Evolutionary conservation across 1,140 invertebrate genomes (phyloP), one percentile per base, ranked within the genome.

Genomic region (Hermatobates lingyangjiaoensis): DNA sequence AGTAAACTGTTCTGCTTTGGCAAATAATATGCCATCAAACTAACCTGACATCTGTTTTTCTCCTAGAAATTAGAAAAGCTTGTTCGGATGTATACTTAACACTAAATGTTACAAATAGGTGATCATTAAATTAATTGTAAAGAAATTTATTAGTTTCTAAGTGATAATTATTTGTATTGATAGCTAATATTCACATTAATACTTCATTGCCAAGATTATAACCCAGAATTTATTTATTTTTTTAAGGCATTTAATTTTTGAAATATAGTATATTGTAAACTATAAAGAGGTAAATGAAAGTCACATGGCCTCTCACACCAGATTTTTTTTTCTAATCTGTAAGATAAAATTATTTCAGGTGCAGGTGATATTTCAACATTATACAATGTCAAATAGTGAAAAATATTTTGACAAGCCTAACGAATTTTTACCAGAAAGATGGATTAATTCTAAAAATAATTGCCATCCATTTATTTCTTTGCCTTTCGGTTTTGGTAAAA

Each of bases 401-500:
- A 72, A 76, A 58, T 81, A 82, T 58, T 86, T 87, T 60, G 64
- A 73, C 1, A 63, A 76, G 3, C 74, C 80, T 26, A 63, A 74
- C 1, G 63, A 73, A 50, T 88, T 84, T 62, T 51, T 72, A 1
- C 87, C 87, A 0, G 83, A 87, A 60, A 68, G 87, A 39, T 90
- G 86, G 85, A 57, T 85, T 25, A 73, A 72, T 60, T 57, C 53
- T 23, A 60, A 45, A 30, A 47, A 45, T 40, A 30, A 50, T 15
- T 53, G 53, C 27, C 59, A 58, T 24, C 59, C 79, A 7, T 87
- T 84, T 60, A 79, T 81, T 0, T 79, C 79, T 2, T 67, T 87
- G 49, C 84, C 85, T 1, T 89, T 87, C 64, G 84, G 85, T 24
- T 87, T 81, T 65, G 85, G 85, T 0, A 69, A 81, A 50, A 71